Base-by-base conservation (phyloP, 2,888 invertebrate genomes). In the Epinotia brunnichana region DNA sequence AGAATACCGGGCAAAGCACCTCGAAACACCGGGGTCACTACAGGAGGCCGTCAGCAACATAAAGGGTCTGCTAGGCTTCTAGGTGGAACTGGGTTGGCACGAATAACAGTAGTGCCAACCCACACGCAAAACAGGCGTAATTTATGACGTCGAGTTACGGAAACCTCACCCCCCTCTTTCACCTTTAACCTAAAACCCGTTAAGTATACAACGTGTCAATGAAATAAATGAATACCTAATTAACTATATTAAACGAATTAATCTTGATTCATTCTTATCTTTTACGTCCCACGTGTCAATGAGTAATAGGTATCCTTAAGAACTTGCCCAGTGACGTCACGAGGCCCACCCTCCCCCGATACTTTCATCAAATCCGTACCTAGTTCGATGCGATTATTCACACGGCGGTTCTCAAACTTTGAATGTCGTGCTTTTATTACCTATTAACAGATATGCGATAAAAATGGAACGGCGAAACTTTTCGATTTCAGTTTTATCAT, bases 331-430 rank as follows among this genome's bases (percentile, higher is more conserved):
- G 83, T 91, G 91, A 91, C 89, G 91, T 91, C 91, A 91, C 77
- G 81, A 74, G 83, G 70, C 80, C 77, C 81, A 83, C 85, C 83
- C 76, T 75, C 81, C 80, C 82, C 84, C 81, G 75, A 84, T 89
- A 87, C 90, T 89, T 90, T 91, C 87, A 90, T 88, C 88, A 89
- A 90, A 90, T 89, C 90, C 87, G 78, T 82, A 86, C 86, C 85
- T 83, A 80, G 84, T 86, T 86, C 77, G 80, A 77, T 87, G 85
- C 88, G 87, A 90, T 90, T 88, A 90, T 91, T 91, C 91, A 91
- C 91, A 91, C 90, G 88, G 85, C 84, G 85, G 56, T 81, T 44
- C 85, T 83, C 89, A 91, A 92, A 85, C 76, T 85, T 80, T 81
- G 2, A n/a, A 15, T 53, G 41, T 41, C 29, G 3, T 56, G 11